phyloP scores from a whole-genome alignment of 2,888 invertebrate genomes.

The Belgica antarctica region DNA sequence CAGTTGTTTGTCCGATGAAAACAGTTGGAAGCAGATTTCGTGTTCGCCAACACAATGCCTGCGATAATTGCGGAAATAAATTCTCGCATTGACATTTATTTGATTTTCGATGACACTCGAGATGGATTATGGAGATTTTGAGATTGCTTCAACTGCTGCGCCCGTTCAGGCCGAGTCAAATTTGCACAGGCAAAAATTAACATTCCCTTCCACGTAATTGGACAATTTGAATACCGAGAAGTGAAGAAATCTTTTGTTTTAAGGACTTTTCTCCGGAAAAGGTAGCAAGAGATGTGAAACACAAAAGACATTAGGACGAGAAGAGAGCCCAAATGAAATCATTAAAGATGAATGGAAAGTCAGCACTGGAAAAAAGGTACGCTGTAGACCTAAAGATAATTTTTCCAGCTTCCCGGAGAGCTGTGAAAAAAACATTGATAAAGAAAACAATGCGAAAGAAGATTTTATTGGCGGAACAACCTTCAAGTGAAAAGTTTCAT shows the following conservation, averaged over 20 bases:
- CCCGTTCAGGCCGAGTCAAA: no score
- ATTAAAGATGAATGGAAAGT: constrained; percentile 26
- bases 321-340: constrained; percentile 15
- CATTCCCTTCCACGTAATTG: constrained; percentile 10
- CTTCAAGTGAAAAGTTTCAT: no score
- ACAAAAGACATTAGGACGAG: no score
- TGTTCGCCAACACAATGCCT: constrained; percentile 1
- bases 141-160: neutral
- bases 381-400: neutral
- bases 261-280: neutral
- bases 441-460: constrained; percentile 17
- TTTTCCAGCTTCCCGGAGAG: neutral
- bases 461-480: constrained; percentile 5
- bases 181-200: neutral
- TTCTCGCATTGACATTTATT: constrained; percentile 4
- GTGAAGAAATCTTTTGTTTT: neutral
- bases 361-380: neutral
- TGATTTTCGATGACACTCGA: constrained; percentile 19
- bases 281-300: neutral
- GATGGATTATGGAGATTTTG: neutral
- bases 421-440: constrained; percentile 22
- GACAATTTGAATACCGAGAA: neutral
- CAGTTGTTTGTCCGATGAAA: constrained; percentile 39
- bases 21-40: neutral
- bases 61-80: constrained; percentile 33